Conservation (phyloP, 1,140 invertebrate species). For the Trichogramma pretiosum region DNA sequence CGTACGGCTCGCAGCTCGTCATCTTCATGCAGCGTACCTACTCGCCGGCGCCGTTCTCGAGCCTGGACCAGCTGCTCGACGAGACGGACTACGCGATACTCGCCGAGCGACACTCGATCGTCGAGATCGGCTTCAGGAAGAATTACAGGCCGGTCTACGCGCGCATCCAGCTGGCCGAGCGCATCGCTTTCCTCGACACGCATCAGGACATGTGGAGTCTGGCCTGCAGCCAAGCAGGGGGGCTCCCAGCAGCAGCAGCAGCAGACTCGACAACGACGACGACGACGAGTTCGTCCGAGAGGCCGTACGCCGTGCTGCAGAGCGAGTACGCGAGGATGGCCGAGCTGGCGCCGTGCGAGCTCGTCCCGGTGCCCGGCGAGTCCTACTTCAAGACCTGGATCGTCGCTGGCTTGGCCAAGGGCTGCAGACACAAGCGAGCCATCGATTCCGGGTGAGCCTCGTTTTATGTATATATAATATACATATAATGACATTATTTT, state of each 20-base stretch:
- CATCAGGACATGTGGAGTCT: not conserved
- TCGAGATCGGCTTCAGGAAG: not conserved
- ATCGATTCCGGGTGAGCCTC: conserved; percentile 4
- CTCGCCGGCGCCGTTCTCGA: conserved; percentile 1
- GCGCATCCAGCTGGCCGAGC: not conserved
- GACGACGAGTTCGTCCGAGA: too few relatives aligned
- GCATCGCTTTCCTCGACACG: not conserved
- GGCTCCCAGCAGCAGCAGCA: too few relatives aligned
- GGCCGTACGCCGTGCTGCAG: conserved; percentile 1
- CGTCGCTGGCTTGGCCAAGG: not conserved
- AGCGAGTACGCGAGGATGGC: not conserved
- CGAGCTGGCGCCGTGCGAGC: not conserved
- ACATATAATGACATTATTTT: too few relatives aligned
- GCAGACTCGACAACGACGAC: too few relatives aligned
- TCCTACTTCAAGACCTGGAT: not conserved
- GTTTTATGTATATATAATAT: too few relatives aligned
- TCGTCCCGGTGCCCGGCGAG: not conserved
- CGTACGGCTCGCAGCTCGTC: conserved; percentile 4
- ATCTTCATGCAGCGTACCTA: conserved; percentile 12
- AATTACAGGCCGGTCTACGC: not conserved
- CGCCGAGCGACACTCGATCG: not conserved
- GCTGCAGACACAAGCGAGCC: not conserved
- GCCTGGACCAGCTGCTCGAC: not conserved
- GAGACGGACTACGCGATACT: conserved; percentile 15
- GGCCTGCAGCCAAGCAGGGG: not conserved